phyloP scores from a whole-genome alignment of 2,888 invertebrate species.

The Kuschelorhynchus macadamiae region DNA sequence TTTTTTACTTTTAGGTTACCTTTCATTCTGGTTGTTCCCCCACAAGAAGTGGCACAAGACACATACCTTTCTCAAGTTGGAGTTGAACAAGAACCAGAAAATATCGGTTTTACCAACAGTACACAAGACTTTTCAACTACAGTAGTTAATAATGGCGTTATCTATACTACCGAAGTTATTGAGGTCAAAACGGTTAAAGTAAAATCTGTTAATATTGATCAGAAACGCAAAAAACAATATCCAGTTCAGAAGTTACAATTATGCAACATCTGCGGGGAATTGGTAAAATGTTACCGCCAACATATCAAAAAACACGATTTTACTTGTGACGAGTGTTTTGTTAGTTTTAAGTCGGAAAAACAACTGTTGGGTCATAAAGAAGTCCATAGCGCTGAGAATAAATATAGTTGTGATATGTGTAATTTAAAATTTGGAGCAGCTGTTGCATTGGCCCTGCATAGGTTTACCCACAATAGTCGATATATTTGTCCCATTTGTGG shows the following conservation, averaged over 20 bases:
- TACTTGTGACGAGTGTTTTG: conserved; percentile 40
- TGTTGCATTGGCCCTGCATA: conserved; percentile 53
- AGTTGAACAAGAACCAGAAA: neutral
- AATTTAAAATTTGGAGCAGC: conserved; percentile 52
- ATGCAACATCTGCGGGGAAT: conserved; percentile 49
- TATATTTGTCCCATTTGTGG: conserved; percentile 52
- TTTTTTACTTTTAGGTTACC: neutral
- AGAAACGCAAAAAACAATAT: neutral
- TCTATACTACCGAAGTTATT: neutral
- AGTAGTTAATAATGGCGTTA: neutral
- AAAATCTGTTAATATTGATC: neutral
- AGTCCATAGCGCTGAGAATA: conserved; percentile 48
- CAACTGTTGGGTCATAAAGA: conserved; percentile 54
- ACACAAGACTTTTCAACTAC: neutral
- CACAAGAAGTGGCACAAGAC: neutral
- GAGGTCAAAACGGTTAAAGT: neutral
- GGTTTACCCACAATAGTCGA: conserved; percentile 45
- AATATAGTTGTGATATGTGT: conserved; percentile 56
- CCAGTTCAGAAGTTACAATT: neutral
- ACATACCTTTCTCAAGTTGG: neutral
- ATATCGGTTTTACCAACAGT: neutral
- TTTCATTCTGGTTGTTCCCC: neutral
- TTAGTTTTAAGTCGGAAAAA: conserved; percentile 39
- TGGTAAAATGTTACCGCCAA: conserved; percentile 27
- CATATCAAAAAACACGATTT: conserved; percentile 36